These are phyloP conservation scores for Drosophila prostipennis DNA, from an alignment of 2,888 invertebrate species.

Conservation along the genomic window DNA sequence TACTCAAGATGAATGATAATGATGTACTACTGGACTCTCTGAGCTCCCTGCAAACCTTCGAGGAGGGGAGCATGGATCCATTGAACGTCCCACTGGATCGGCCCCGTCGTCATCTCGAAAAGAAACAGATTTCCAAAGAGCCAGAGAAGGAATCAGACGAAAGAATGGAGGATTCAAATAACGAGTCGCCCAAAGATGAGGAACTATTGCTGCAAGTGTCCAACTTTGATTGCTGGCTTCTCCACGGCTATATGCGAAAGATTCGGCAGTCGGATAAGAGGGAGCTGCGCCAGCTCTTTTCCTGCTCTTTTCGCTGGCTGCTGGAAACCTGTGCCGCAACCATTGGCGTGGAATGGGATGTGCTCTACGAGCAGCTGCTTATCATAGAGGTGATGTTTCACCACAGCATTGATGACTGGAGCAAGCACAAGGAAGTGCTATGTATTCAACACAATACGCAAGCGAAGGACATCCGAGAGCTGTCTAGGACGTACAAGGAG, in stretches of 20 bases:
- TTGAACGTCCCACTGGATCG: constrained; percentile 49
- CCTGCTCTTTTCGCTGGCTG: constrained; percentile 82
- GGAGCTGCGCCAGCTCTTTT: constrained; percentile 75
- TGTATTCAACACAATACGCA: constrained; percentile 54
- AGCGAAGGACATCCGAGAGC: constrained; percentile 70
- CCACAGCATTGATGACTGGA: constrained; percentile 76
- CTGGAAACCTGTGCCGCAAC: constrained; percentile 82
- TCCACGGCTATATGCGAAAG: constrained; percentile 63
- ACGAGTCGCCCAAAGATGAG: not conserved
- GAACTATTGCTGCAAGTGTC: constrained; percentile 68
- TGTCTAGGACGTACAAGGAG: constrained; percentile 63
- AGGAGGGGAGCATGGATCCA: constrained; percentile 78
- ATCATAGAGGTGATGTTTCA: constrained; percentile 81
- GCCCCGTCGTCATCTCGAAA: constrained; percentile 73
- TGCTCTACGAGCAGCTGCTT: constrained; percentile 81
- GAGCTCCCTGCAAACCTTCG: constrained; percentile 68
- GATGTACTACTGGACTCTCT: constrained; percentile 43
- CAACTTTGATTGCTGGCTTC: constrained; percentile 83
- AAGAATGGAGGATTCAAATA: not conserved
- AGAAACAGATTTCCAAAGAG: constrained; percentile 11
- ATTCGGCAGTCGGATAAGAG: constrained; percentile 57
- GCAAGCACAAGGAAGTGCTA: constrained; percentile 63
- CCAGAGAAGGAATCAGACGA: not conserved
- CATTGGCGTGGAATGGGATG: constrained; percentile 72
- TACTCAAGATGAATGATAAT: constrained; percentile 42